These are phyloP conservation scores for Coleophora deauratella DNA, from an alignment of 2,888 invertebrate species.

Conservation along the genomic window DNA sequence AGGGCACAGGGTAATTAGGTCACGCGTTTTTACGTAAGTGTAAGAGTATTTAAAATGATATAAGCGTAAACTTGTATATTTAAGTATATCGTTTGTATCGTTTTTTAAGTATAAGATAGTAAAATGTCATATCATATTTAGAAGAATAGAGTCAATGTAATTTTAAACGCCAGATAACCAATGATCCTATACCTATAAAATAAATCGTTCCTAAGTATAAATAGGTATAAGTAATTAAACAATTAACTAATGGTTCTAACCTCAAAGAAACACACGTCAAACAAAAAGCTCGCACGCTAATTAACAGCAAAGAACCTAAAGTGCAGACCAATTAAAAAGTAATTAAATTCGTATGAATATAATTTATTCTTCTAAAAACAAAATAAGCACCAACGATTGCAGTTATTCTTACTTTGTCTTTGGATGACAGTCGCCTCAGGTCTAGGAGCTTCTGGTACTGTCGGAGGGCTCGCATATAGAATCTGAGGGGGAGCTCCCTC, in stretches of 20 bases:
- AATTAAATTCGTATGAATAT: background rate
- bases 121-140: too few species aligned
- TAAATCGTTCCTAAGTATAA: too few species aligned
- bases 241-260: too few species aligned
- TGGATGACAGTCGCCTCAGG: conserved; percentile 66
- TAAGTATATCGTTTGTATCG: too few species aligned
- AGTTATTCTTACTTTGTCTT: conserved; percentile 60
- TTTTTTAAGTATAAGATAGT: too few species aligned
- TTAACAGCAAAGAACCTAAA: background rate
- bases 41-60: background rate
- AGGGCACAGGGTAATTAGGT: background rate
- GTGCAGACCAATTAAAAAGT: background rate
- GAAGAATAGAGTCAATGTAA: too few species aligned
- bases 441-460: conserved; percentile 77
- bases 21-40: background rate
- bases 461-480: conserved; percentile 75
- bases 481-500: conserved; percentile 57
- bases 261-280: background rate
- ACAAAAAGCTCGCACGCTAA: too few species aligned
- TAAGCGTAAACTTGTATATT: too few species aligned
- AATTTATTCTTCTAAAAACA: background rate
- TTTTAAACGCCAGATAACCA: too few species aligned
- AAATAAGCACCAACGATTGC: background rate
- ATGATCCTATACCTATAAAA: too few species aligned
- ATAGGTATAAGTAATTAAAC: too few species aligned